Percentiles rank a stretch among this genome's conserved stretches.
Evolutionary conservation across 2,113 vertebrate species (phyloP).

Genomic region (Scatophagus argus): DNA sequence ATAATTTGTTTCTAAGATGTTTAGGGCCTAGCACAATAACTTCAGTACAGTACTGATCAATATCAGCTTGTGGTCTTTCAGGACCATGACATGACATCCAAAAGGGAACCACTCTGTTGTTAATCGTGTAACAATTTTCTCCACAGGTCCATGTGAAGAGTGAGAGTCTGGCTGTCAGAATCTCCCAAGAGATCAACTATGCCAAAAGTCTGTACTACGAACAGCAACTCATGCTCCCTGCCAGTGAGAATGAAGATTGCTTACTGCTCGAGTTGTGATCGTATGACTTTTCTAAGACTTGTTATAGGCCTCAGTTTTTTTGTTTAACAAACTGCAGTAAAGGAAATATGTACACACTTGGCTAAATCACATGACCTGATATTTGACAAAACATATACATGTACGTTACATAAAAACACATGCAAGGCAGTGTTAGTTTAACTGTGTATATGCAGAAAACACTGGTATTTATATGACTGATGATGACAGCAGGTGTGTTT

Average conservation of each 20-base stretch:
- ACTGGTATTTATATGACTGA: conserved; percentile 53
- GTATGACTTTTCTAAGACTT: not conserved
- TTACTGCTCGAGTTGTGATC: conserved; percentile 91
- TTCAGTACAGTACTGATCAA: no score
- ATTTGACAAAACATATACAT: conserved; percentile 43
- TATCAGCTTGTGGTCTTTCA: no score
- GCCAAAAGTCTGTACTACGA: conserved; percentile 99
- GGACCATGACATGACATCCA: no score
- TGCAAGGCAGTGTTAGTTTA: conserved; percentile 65
- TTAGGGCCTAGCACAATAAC: no score
- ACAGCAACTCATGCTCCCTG: conserved; percentile 96
- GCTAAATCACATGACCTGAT: conserved; percentile 14
- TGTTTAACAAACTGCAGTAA: conserved; percentile 28
- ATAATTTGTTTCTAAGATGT: no score
- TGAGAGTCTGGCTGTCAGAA: conserved; percentile 92
- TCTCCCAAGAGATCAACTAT: conserved; percentile 99
- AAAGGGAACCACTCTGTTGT: not conserved
- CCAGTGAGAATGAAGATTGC: conserved; percentile 87
- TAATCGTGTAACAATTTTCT: not conserved
- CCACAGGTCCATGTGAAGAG: conserved; percentile 93
- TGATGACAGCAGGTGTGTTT: conserved; percentile 42
- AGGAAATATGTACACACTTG: not conserved
- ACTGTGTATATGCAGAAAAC: conserved; percentile 48
- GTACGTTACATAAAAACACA: conserved; percentile 49
- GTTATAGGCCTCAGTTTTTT: conserved; percentile 20